Base-by-base conservation (phyloP, 2,888 invertebrate species). In the Exocentrus adspersus region DNA sequence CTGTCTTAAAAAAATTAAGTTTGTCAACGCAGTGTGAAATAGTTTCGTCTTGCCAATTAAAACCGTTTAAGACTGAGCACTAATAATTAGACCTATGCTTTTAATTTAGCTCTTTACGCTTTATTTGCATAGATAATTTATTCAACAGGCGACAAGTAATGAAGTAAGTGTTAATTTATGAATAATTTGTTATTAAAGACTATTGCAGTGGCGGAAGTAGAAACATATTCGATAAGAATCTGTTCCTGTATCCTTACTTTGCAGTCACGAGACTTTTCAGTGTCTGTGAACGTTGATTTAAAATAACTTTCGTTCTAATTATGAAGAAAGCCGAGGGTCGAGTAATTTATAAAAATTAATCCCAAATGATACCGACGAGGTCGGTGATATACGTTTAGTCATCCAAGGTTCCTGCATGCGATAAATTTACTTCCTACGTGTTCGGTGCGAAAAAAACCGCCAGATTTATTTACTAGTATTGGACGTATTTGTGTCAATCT, bases 21-120 rank as follows among this genome's bases (percentile, higher is more conserved):
- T 51, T 41, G 24, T 41, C 42, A 41, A n/a, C 21, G 4, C 14
- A 20, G 30, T 20, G 48, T 48, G 28, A 48, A 48, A 16, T 21
- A 10, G 21, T 20, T 53, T 53, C 41, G 53, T 41, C 32, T 41
- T 42, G 10, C 10, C 42, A 53, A 53, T 53, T 53, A 53, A 53
- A 32, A 41, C 21, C 41, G 42, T 37, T 51, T 53, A 53, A 53
- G 41, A 53, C n/a, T 24, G 20, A 4, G 2, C 20, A n/a, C 21
- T 41, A 53, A 53, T 53, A n/a, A n/a, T 41, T 19, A 42, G 42
- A 53, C 41, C 41, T 53, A 14, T 21, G 42, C 21, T 7, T 41
- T 12, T 41, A 42, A 21, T 21, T 42, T 41, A 24, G 16, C 53
- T 17, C 0, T 42, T 41, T 2, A 14, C n/a, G 24, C 53, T n/a